Evolutionary conservation across 1,140 invertebrate species (phyloP), one percentile per base, ranked within the genome.

Genomic region (Trichonephila inaurata): DNA sequence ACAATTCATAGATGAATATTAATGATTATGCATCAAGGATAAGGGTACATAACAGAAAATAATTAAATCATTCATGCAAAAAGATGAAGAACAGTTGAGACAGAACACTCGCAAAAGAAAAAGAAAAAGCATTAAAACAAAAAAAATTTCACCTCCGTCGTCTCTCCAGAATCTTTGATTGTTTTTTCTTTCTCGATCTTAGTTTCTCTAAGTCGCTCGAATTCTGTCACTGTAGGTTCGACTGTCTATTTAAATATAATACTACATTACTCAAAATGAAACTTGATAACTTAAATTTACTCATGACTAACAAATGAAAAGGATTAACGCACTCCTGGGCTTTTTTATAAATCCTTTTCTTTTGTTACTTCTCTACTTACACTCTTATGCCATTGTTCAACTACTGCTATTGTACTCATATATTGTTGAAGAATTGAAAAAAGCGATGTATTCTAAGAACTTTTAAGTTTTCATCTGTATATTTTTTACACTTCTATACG

Each of bases 101-200:
- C 18, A 77, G 16, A 77, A 77, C 28, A 72, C 28, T 18, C 16
- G 28, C 3, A 77, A 77, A 77, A 77, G 16, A 77, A 77, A 16
- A 40, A 40, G 14, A 33, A 28, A 72, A 33, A 28, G 69, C 28
- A 77, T 77, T 77, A 77, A 77, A 77, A 77, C 19, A 16, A 77
- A 83, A 40, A 61, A 87, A 61, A 16, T 44, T 72, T 89, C 72
- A 94, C 92, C 87, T 94, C 92, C 18, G 92, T 94, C 7, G 88
- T 90, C 69, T 89, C 86, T 58, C 92, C 92, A 19, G 92, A 66
- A 24, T 94, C 92, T 83, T 94, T 94, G n/a, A 90, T 51, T 51
- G 88, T 94, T 89, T 94, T 94, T 51, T 94, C 92, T 69, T 94
- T 89, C 69, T 90, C 92, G 16, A 94, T 33, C 61, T 94, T 94